A percentile compares a stretch with the other conserved stretches of the same genome.
Evolutionary conservation across 2,888 invertebrate species (phyloP).

Genomic region (Heliconius ethilla): DNA sequence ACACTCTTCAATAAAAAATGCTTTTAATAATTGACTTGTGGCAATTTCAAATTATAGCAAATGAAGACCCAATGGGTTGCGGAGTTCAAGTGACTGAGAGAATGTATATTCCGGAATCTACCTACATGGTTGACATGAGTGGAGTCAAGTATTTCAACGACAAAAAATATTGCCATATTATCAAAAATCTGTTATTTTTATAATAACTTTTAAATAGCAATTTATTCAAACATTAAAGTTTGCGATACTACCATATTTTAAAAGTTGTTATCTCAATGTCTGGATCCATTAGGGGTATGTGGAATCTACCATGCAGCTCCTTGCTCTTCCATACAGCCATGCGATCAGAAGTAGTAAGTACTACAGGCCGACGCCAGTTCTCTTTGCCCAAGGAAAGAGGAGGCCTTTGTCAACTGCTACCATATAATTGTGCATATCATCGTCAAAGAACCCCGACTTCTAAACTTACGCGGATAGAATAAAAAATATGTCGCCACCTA

Average conservation of each 20-base stretch:
- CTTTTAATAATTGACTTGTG: too few species aligned
- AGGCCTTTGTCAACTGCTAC: too few species aligned
- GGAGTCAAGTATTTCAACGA: neutral
- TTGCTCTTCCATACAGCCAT: neutral
- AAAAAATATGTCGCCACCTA: too few species aligned
- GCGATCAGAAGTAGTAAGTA: neutral
- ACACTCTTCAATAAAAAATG: too few species aligned
- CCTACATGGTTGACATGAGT: neutral
- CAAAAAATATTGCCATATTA: neutral
- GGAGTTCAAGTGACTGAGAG: neutral
- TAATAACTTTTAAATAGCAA: too few species aligned
- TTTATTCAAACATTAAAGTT: too few species aligned
- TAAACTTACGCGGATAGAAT: too few species aligned
- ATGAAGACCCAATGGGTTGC: too few species aligned
- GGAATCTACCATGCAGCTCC: neutral
- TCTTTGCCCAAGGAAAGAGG: neutral
- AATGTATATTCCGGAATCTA: neutral
- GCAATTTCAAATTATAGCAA: too few species aligned
- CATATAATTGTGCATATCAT: too few species aligned
- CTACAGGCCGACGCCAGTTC: neutral
- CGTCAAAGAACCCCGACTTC: too few species aligned
- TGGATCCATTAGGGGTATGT: neutral
- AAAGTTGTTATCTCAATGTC: neutral
- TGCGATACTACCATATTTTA: too few species aligned
- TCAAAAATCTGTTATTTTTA: neutral